Percentiles rank a stretch among this genome's conserved stretches.
phyloP scores from a whole-genome alignment of 2,113 vertebrate species.

The Thermophis baileyi region DNA sequence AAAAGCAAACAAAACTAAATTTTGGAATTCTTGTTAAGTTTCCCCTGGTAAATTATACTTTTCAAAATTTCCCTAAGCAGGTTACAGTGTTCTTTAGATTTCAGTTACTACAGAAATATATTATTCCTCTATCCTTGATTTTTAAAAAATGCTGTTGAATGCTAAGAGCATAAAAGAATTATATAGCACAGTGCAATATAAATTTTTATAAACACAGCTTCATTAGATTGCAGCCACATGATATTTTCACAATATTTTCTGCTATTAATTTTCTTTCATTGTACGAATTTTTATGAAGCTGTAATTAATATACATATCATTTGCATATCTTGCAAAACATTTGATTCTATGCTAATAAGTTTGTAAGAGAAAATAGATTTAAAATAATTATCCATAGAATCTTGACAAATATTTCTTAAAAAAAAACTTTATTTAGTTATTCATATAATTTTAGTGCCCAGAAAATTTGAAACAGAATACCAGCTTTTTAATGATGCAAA shows the following conservation, averaged over 20 bases:
- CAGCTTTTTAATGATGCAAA: neutral
- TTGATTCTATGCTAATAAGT: neutral
- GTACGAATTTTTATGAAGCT: neutral
- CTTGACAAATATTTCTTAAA: neutral
- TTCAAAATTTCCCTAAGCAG: neutral
- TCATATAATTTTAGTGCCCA: neutral
- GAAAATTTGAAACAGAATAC: neutral
- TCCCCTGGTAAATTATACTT: neutral
- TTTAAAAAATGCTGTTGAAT: neutral
- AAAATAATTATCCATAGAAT: neutral
- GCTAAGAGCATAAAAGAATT: neutral
- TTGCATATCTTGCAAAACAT: neutral
- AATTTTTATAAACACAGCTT: neutral
- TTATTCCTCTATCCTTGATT: neutral
- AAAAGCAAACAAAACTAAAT: neutral
- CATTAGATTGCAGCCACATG: neutral
- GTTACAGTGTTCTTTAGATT: neutral
- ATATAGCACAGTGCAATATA: neutral
- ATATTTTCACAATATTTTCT: neutral
- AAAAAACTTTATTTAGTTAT: neutral
- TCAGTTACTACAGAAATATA: neutral
- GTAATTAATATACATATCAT: neutral
- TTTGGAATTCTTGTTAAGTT: neutral
- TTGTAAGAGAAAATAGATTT: neutral
- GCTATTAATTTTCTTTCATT: neutral